Conservation (phyloP, 2,888 invertebrate species). For the Sinhomidia bicolor region DNA sequence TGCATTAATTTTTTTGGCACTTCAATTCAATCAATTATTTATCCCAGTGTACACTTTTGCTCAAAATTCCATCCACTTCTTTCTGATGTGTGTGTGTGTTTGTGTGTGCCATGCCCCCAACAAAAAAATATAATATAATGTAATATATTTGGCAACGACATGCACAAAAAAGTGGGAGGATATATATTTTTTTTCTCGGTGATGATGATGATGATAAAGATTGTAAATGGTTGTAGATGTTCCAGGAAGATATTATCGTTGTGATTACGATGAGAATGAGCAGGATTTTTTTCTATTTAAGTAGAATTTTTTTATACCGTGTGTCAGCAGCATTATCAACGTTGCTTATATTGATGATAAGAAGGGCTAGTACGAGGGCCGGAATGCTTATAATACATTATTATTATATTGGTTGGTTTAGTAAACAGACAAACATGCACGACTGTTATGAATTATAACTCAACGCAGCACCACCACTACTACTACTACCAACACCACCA, state of each 20-base stretch:
- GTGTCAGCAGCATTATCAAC: too few species aligned
- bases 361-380: neutral
- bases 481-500: too few species aligned
- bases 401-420: too few species aligned
- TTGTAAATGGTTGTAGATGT: neutral
- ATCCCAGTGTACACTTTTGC: neutral
- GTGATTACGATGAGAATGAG: neutral
- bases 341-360: too few species aligned
- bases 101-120: neutral
- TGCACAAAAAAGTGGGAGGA: neutral
- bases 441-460: neutral
- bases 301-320: neutral
- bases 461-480: neutral
- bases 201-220: neutral
- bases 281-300: neutral
- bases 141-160: conserved; percentile 10
- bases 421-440: neutral
- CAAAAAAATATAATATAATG: too few species aligned
- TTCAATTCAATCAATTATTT: neutral
- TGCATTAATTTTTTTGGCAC: neutral
- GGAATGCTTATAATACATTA: too few species aligned
- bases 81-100: too few species aligned
- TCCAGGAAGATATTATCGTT: neutral
- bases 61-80: too few species aligned
- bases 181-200: too few species aligned